phyloP scores from a whole-genome alignment of 2,888 invertebrate species.

The Fragum sueziense region DNA sequence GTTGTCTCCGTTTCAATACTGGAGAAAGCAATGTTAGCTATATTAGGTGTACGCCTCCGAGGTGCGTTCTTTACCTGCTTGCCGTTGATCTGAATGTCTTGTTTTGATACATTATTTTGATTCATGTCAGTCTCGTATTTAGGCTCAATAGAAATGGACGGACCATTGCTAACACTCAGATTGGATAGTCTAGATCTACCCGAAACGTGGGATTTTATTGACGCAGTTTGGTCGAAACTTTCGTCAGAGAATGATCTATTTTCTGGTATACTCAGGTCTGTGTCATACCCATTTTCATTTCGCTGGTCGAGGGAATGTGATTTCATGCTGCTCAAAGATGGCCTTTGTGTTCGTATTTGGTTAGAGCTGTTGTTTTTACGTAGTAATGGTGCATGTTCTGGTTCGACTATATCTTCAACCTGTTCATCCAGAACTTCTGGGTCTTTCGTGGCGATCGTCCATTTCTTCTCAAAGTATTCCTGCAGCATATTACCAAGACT shows the following conservation, averaged over 20 bases:
- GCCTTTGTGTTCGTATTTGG: constrained; percentile 11
- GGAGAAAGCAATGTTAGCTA: constrained; percentile 44
- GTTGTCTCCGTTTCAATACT: constrained; percentile 53
- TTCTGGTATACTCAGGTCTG: constrained; percentile 9
- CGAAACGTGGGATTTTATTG: constrained; percentile 50
- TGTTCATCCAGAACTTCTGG: neutral
- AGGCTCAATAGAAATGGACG: constrained; percentile 50
- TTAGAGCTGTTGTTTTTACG: constrained; percentile 14
- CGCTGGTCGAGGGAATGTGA: constrained; percentile 7
- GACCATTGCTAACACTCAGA: constrained; percentile 46
- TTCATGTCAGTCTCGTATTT: neutral
- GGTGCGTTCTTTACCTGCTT: neutral
- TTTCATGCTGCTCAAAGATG: neutral
- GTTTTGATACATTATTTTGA: constrained; percentile 21
- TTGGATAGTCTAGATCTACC: constrained; percentile 42
- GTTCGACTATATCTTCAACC: neutral
- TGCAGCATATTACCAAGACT: constrained; percentile 30
- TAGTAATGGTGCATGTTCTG: neutral
- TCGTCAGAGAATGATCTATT: constrained; percentile 32
- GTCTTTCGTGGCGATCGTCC: constrained; percentile 4
- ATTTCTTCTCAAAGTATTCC: constrained; percentile 25
- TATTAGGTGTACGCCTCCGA: constrained; percentile 16
- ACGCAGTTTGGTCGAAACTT: constrained; percentile 35
- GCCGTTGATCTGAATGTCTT: neutral
- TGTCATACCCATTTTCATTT: constrained; percentile 11